Evolutionary conservation across 2,113 vertebrate genomes (phyloP).

Genomic region (Oryzias curvinotus): DNA sequence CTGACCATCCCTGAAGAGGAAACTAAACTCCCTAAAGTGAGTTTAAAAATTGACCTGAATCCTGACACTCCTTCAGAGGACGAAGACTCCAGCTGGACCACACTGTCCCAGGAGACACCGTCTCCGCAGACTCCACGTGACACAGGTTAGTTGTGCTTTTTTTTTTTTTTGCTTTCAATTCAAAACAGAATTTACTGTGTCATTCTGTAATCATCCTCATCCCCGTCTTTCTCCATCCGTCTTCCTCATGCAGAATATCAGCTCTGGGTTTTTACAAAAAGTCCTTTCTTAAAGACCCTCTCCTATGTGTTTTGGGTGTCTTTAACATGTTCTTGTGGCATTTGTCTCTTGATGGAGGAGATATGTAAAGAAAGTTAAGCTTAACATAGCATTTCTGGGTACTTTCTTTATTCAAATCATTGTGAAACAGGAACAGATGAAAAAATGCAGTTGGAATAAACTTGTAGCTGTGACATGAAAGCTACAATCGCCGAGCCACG

Average conservation of each 20-base stretch:
- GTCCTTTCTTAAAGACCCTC: constrained; percentile 20
- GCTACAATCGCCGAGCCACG: too few species aligned
- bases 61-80: constrained; percentile 87
- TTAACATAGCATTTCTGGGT: too few species aligned
- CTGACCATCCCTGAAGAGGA: constrained; percentile 83
- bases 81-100: constrained; percentile 99
- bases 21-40: constrained; percentile 85
- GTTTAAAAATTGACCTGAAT: constrained; percentile 87
- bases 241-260: constrained; percentile 28
- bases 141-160: constrained; percentile 77
- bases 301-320: too few species aligned
- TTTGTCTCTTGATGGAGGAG: too few species aligned
- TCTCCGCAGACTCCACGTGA: constrained; percentile 87
- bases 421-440: too few species aligned
- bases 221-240: constrained; percentile 5
- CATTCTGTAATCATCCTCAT: constrained; percentile 25
- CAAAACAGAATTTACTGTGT: constrained; percentile 8
- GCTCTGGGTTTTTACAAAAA: constrained; percentile 45
- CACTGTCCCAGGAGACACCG: constrained; percentile 92
- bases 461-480: too few species aligned
- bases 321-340: too few species aligned
- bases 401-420: too few species aligned
- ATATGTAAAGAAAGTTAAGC: too few species aligned
- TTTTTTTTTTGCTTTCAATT: constrained; percentile 16
- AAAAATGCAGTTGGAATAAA: too few species aligned